Conservation (phyloP, 2,113 vertebrate genomes). For the Agapornis roseicollis region DNA sequence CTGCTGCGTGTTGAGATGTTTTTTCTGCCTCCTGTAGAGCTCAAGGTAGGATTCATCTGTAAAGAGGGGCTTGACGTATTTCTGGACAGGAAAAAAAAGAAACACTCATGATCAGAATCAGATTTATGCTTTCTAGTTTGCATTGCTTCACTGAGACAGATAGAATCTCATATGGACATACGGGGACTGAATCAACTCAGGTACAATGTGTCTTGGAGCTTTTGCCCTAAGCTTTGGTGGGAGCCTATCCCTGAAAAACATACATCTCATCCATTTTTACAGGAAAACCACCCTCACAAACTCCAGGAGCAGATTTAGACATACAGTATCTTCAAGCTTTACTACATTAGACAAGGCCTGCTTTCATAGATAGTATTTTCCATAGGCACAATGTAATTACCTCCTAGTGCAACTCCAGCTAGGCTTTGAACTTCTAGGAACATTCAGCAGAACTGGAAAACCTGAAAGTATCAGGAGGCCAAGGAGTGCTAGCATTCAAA, state of each 20-base stretch:
- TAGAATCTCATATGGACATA: background rate
- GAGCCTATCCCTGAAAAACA: background rate
- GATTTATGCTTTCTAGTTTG: background rate
- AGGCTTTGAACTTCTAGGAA: background rate
- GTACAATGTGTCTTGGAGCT: background rate
- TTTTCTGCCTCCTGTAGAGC: constrained; percentile 91
- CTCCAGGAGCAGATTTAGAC: background rate
- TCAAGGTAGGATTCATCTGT: constrained; percentile 94
- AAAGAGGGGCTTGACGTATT: constrained; percentile 92
- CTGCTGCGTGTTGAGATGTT: constrained; percentile 91
- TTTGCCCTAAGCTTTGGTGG: background rate
- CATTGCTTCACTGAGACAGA: background rate
- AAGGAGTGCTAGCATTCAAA: background rate
- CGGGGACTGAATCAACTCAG: background rate
- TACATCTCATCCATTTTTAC: background rate
- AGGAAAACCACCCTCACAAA: background rate
- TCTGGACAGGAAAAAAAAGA: constrained; percentile 71
- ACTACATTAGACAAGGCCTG: background rate
- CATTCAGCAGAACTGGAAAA: background rate
- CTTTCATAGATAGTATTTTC: background rate
- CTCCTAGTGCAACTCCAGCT: background rate
- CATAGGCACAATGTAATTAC: background rate
- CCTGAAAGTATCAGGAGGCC: background rate
- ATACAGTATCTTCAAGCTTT: background rate
- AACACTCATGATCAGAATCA: background rate